These are phyloP conservation scores for Aradus depressus DNA, from an alignment of 2,888 invertebrate species.

Conservation along the genomic window DNA sequence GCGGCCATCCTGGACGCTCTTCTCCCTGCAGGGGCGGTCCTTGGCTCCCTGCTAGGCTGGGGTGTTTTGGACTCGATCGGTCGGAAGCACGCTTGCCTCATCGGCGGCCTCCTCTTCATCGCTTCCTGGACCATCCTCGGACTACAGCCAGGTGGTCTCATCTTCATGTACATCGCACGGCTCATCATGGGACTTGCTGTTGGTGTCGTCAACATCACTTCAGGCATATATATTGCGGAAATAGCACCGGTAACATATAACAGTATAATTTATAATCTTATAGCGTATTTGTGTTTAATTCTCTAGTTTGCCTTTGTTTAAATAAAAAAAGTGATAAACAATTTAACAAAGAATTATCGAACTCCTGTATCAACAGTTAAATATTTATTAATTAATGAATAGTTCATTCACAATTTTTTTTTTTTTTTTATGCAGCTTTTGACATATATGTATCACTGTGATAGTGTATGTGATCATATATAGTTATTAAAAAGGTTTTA, in stretches of 20 bases:
- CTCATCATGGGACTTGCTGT: conserved; percentile 4
- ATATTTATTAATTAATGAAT: too few species aligned
- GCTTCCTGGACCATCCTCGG: conserved; percentile 1
- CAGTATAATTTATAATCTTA: too few species aligned
- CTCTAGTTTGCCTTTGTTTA: too few species aligned
- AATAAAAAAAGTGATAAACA: too few species aligned
- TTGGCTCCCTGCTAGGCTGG: neutral
- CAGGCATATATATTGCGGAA: conserved; percentile 12
- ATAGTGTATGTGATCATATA: too few species aligned
- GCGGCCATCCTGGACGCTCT: conserved; percentile 5
- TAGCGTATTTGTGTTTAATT: too few species aligned
- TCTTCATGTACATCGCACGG: neutral
- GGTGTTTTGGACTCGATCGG: conserved; percentile 1
- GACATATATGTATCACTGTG: too few species aligned
- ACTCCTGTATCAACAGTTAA: too few species aligned
- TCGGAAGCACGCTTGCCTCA: neutral
- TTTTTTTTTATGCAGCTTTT: too few species aligned
- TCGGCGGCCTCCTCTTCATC: conserved; percentile 8
- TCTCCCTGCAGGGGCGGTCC: conserved; percentile 3
- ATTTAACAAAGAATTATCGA: too few species aligned
- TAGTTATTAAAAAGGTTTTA: too few species aligned
- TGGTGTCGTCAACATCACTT: conserved; percentile 1
- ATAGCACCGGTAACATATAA: conserved; percentile 7
- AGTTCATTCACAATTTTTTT: too few species aligned
- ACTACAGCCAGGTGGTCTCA: neutral